A percentile compares a stretch with the other conserved stretches of the same genome.
These are phyloP conservation scores for Periophthalmodon schlosseri DNA, from an alignment of 2,113 vertebrate genomes.

Conservation along the genomic window DNA sequence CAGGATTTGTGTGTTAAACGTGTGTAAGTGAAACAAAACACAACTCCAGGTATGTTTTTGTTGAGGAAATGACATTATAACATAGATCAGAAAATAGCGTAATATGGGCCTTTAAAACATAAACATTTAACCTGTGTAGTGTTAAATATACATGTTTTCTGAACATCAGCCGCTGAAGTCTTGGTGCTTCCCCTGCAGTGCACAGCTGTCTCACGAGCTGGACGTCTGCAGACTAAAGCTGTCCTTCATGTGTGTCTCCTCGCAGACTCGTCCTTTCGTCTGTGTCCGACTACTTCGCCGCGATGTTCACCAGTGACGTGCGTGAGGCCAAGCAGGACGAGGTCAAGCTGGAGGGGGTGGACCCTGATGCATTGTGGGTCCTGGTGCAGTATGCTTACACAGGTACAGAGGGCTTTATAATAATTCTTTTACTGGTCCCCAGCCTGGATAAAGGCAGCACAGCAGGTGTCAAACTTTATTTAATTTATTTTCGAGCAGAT, in stretches of 20 bases:
- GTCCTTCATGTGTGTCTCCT: conserved; percentile 32
- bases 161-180: neutral
- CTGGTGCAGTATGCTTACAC: conserved; percentile 95
- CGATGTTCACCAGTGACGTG: conserved; percentile 98
- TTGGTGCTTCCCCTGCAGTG: conserved; percentile 9
- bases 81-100: no score
- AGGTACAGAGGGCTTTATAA: conserved; percentile 41
- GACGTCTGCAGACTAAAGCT: conserved; percentile 19
- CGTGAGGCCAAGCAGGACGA: conserved; percentile 96
- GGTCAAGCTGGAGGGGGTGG: conserved; percentile 97
- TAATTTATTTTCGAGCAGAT: no score
- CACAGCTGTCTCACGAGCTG: conserved; percentile 26
- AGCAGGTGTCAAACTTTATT: no score
- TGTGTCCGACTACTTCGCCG: conserved; percentile 98
- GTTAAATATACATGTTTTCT: neutral
- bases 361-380: conserved; percentile 95
- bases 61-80: no score
- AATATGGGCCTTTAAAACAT: no score
- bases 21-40: no score
- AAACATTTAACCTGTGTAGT: neutral
- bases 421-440: no score
- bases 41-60: no score
- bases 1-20: no score
- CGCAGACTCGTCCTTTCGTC: conserved; percentile 93
- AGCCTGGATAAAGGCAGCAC: no score